phyloP scores from a whole-genome alignment of 2,888 invertebrate species.

The Pharmacophagus antenor region DNA sequence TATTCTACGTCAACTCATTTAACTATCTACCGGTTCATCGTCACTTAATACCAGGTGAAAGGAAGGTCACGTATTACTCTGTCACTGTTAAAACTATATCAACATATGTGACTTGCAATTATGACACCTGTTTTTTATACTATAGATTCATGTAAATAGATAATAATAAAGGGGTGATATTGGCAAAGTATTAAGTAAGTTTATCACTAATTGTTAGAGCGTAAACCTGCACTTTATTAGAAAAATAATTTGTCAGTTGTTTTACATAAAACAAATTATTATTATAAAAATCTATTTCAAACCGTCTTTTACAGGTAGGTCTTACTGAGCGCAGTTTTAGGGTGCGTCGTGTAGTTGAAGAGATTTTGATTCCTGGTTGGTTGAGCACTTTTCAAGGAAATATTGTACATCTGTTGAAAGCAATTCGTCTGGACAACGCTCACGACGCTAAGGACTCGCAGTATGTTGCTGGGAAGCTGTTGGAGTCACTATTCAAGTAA shows the following conservation, averaged over 20 bases:
- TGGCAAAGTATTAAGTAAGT: too few relatives aligned
- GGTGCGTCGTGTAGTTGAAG: slow-evolving; percentile 74
- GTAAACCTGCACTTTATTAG: too few relatives aligned
- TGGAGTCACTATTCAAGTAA: slow-evolving; percentile 74
- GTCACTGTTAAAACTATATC: too few relatives aligned
- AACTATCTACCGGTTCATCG: too few relatives aligned
- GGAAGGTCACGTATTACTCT: too few relatives aligned
- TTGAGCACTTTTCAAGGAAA: slow-evolving; percentile 86
- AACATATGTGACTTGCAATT: too few relatives aligned
- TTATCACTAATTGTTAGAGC: too few relatives aligned
- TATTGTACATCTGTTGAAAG: slow-evolving; percentile 85
- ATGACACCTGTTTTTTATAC: too few relatives aligned
- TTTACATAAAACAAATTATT: not conserved
- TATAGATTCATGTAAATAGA: too few relatives aligned
- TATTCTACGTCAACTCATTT: too few relatives aligned
- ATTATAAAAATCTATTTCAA: not conserved
- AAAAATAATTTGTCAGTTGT: not conserved
- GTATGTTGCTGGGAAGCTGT: slow-evolving; percentile 71
- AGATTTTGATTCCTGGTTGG: slow-evolving; percentile 87
- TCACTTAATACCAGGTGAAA: too few relatives aligned
- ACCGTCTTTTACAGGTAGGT: slow-evolving; percentile 56
- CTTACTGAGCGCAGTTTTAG: slow-evolving; percentile 69
- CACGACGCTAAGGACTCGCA: slow-evolving; percentile 76
- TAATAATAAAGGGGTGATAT: too few relatives aligned
- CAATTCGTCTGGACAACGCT: slow-evolving; percentile 85